Percentiles rank a stretch among this genome's conserved stretches.
These are phyloP conservation scores for Eucidaris tribuloides DNA, from an alignment of 35 echinoderm and acorn worm species.

Conservation along the genomic window DNA sequence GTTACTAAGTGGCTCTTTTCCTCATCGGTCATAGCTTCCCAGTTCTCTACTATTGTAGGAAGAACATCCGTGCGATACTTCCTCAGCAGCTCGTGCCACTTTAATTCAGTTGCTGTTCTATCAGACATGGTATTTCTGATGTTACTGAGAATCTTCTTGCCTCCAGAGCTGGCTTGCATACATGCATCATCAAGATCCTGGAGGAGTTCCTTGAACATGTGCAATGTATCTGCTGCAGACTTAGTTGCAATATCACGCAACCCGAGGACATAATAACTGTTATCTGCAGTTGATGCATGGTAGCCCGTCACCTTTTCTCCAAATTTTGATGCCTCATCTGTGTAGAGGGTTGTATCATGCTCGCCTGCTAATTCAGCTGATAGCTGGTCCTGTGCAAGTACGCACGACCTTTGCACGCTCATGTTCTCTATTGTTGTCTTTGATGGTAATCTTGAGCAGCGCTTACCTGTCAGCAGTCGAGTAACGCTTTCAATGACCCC, in stretches of 20 bases:
- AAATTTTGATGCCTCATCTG: background rate
- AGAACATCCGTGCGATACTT: background rate
- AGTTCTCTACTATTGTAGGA: background rate
- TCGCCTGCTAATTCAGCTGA: background rate
- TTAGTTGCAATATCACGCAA: conserved; percentile 30
- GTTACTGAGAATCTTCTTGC: conserved; percentile 12
- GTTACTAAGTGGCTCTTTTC: background rate
- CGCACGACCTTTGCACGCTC: background rate
- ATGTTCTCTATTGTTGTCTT: background rate
- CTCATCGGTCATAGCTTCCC: background rate
- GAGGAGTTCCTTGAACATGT: conserved; percentile 33
- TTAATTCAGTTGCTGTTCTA: conserved; percentile 36
- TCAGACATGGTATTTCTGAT: conserved; percentile 59
- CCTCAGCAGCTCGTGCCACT: background rate
- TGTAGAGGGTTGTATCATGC: background rate
- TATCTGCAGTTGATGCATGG: background rate
- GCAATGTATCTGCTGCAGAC: conserved; percentile 36
- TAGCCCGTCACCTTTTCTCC: background rate
- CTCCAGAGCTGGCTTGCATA: background rate
- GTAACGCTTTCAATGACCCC: background rate
- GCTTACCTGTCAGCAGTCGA: background rate
- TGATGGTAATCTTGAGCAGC: background rate
- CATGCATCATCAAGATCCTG: conserved; percentile 27
- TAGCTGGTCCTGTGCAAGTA: background rate
- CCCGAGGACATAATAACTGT: conserved; percentile 2